phyloP scores from a whole-genome alignment of 2,888 invertebrate species.

The Morinoia aosen region DNA sequence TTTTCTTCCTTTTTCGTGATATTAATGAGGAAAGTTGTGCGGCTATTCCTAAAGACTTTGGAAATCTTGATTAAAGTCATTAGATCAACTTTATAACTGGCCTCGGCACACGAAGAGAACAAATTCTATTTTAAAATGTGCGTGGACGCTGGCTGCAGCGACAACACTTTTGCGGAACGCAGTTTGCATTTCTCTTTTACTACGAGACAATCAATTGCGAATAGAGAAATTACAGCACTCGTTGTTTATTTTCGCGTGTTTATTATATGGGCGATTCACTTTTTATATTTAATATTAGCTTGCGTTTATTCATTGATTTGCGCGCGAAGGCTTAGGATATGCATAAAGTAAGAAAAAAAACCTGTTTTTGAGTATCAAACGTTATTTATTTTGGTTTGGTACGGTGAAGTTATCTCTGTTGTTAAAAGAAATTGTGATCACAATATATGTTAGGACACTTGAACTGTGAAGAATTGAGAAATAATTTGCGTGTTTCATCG shows the following conservation, averaged over 20 bases:
- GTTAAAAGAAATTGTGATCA: no score
- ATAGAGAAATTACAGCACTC: background rate
- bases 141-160: background rate
- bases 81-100: conserved; percentile 13
- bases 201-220: background rate
- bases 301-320: no score
- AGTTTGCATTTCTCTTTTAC: background rate
- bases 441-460: no score
- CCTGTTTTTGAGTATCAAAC: no score
- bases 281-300: no score
- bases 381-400: no score
- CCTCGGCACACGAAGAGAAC: background rate
- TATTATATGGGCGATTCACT: background rate
- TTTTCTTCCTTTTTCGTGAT: conserved; percentile 13
- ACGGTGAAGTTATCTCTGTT: no score
- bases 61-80: conserved; percentile 14
- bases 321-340: no score
- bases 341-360: no score
- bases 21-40: conserved; percentile 42
- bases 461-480: no score
- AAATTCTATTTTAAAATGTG: background rate
- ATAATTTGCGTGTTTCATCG: no score
- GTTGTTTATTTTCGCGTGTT: background rate
- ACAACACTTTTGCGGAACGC: background rate
- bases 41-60: conserved; percentile 10